phyloP scores from a whole-genome alignment of 1,140 invertebrate species.

The Temnothorax curvispinosus region DNA sequence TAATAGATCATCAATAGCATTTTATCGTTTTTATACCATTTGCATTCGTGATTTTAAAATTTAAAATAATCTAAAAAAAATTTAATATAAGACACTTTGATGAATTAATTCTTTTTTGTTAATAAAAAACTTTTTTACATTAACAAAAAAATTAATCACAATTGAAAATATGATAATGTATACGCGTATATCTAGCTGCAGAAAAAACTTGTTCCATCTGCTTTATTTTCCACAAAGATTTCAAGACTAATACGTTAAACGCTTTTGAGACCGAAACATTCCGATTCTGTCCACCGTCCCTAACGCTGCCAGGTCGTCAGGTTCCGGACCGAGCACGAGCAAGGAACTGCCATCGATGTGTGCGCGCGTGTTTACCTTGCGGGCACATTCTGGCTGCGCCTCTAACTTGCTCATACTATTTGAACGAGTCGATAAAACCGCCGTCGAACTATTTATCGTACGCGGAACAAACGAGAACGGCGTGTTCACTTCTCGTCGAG shows the following conservation, averaged over 20 bases:
- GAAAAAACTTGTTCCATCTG: background rate
- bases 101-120: background rate
- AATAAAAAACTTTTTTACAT: background rate
- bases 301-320: slow-evolving; percentile 45
- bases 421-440: slow-evolving; percentile 79
- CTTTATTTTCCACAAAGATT: background rate
- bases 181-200: too few relatives aligned
- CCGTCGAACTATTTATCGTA: slow-evolving; percentile 77
- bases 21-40: background rate
- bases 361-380: slow-evolving; percentile 72
- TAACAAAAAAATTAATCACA: background rate
- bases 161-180: too few relatives aligned
- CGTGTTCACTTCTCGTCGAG: background rate
- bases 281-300: background rate
- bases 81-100: background rate
- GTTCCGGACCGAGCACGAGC: slow-evolving; percentile 46
- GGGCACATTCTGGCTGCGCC: slow-evolving; percentile 64
- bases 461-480: slow-evolving; percentile 59
- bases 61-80: background rate
- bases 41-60: background rate
- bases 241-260: background rate
- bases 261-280: background rate
- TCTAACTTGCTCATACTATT: slow-evolving; percentile 77
- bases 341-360: slow-evolving; percentile 67
- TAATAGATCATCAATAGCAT: background rate